Conservation (phyloP, 2,888 invertebrate species). For the Xestia c-nigrum region DNA sequence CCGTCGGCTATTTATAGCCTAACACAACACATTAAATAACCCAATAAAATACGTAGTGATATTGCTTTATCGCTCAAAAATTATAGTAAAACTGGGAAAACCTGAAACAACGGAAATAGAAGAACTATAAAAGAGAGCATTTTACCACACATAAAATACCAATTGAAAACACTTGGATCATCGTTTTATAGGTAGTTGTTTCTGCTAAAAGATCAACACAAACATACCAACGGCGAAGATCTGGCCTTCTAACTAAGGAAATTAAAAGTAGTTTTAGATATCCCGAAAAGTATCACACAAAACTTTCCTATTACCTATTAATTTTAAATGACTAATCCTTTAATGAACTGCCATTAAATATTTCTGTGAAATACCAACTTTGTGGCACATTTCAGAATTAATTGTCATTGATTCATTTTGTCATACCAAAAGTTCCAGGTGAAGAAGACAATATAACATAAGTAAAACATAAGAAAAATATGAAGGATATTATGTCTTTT, state of each 20-base stretch:
- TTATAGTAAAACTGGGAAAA: constrained; percentile 2
- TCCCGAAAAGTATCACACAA: neutral
- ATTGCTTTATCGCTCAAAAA: constrained; percentile 9
- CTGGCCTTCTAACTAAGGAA: neutral
- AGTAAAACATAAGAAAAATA: neutral
- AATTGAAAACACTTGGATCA: neutral
- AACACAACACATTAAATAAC: constrained; percentile 13
- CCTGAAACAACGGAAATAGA: constrained; percentile 16
- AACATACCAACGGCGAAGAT: too few relatives aligned
- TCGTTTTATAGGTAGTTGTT: neutral
- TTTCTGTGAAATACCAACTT: constrained; percentile 8
- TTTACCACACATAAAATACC: neutral
- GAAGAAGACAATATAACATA: neutral
- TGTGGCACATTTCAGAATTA: constrained; percentile 19
- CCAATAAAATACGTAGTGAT: constrained; percentile 16
- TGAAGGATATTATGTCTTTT: neutral
- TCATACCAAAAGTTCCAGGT: neutral
- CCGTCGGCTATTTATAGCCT: constrained; percentile 46
- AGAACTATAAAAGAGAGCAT: constrained; percentile 10
- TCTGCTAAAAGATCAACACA: neutral
- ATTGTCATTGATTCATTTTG: constrained; percentile 14
- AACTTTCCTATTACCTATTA: constrained; percentile 6
- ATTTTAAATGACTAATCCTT: constrained; percentile 30
- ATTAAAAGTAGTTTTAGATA: neutral
- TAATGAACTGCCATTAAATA: constrained; percentile 23